These are phyloP conservation scores for Protonemura montana DNA, from an alignment of 2,888 invertebrate species.

Conservation along the genomic window DNA sequence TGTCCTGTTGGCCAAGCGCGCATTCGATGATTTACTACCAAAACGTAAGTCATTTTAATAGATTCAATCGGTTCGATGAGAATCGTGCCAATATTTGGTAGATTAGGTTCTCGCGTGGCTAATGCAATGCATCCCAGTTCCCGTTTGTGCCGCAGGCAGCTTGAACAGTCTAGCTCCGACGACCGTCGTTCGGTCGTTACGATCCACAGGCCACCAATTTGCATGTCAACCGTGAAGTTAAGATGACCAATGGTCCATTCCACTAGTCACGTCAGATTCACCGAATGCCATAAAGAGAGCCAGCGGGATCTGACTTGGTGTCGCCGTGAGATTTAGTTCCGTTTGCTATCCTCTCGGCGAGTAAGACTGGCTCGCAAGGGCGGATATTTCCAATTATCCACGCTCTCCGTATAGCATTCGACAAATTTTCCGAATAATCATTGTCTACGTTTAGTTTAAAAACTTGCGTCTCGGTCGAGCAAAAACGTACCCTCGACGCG, in stretches of 20 bases:
- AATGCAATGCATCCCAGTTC: background rate
- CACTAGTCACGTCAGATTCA: background rate
- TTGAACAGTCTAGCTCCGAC: background rate
- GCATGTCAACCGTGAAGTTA: background rate
- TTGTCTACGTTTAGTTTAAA: background rate
- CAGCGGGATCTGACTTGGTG: background rate
- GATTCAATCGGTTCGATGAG: background rate
- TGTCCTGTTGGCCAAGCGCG: slow-evolving; percentile 28
- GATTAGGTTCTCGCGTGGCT: background rate
- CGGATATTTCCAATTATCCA: background rate
- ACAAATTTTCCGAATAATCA: background rate
- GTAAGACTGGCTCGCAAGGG: background rate
- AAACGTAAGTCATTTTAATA: slow-evolving; percentile 5
- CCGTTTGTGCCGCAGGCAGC: background rate
- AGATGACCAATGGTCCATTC: slow-evolving; percentile 12
- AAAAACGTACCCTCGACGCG: background rate
- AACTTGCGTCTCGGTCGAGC: background rate
- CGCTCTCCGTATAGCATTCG: background rate
- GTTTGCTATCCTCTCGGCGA: background rate
- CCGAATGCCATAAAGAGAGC: background rate
- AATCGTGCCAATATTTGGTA: background rate
- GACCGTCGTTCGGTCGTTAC: background rate
- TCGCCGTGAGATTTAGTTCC: background rate
- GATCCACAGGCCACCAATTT: background rate
- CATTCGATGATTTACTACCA: background rate